Evolutionary conservation across 2,797 vertebrate genomes (phyloP).

Genomic region (Melopsittacus undulatus): DNA sequence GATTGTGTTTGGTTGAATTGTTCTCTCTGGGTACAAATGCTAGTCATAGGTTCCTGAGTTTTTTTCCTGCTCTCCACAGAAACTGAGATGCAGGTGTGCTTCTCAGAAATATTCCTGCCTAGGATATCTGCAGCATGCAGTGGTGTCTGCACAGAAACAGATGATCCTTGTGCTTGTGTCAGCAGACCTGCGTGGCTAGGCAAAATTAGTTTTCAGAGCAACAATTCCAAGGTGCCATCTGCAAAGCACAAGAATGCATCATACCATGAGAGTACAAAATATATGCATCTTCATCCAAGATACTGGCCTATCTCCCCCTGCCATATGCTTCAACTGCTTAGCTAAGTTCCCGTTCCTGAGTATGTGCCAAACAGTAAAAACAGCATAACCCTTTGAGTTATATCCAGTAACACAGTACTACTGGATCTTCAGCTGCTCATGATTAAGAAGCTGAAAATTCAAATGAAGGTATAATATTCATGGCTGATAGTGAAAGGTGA

Average conservation of each 20-base stretch:
- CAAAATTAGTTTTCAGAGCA: conserved; percentile 42
- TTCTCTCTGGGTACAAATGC: background rate
- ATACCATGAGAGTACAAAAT: conserved; percentile 56
- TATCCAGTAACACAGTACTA: background rate
- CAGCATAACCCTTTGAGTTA: conserved; percentile 14
- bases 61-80: background rate
- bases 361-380: conserved; percentile 36
- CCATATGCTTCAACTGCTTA: conserved; percentile 50
- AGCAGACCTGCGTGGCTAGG: conserved; percentile 47
- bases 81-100: conserved; percentile 2
- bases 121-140: conserved; percentile 31
- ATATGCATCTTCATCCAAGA: conserved; percentile 52
- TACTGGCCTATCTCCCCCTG: conserved; percentile 56
- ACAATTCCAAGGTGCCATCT: conserved; percentile 43
- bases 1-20: background rate
- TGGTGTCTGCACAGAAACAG: background rate
- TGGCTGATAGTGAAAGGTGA: background rate
- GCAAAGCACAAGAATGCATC: conserved; percentile 66
- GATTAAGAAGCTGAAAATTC: conserved; percentile 41
- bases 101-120: conserved; percentile 20
- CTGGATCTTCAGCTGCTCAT: background rate
- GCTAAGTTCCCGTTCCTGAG: conserved; percentile 54
- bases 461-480: background rate
- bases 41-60: background rate
- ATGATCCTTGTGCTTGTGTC: conserved; percentile 45